Evolutionary conservation across 2,797 vertebrate species (phyloP).

Genomic region (Coendou prehensilis): DNA sequence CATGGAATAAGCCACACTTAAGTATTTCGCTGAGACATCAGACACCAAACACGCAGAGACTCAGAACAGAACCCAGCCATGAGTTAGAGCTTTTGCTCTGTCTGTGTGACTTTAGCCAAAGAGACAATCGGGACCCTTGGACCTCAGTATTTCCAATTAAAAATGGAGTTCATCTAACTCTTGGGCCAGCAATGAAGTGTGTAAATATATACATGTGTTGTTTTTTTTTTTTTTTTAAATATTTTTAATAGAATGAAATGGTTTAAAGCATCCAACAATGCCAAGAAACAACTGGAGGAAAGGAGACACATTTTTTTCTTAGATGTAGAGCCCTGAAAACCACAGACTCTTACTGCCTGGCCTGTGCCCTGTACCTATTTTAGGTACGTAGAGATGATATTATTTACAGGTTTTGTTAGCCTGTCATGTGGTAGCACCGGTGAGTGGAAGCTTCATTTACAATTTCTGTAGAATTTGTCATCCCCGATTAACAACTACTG

Average conservation of each 20-base stretch:
- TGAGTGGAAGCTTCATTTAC: not conserved
- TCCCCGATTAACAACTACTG: not conserved
- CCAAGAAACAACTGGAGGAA: slow-evolving; percentile 8
- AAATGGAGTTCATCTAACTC: not conserved
- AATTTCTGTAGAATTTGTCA: not conserved
- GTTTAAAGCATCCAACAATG: not conserved
- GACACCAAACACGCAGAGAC: not conserved
- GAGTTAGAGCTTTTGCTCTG: not conserved
- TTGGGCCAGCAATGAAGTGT: not conserved
- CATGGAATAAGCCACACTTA: not conserved
- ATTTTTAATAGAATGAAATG: not conserved
- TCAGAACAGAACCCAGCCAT: not conserved
- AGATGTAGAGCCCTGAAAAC: not conserved
- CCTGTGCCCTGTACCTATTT: too few species aligned
- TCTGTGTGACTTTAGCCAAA: not conserved
- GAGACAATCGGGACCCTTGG: not conserved
- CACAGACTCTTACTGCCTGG: not conserved
- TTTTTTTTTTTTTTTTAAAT: not conserved
- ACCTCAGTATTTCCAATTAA: not conserved
- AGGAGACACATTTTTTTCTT: not conserved
- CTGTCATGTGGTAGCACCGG: not conserved
- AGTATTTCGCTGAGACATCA: not conserved
- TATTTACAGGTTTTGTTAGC: too few species aligned
- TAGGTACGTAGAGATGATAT: too few species aligned
- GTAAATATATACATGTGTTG: not conserved